Evolutionary conservation across 2,113 vertebrate species (phyloP).

Genomic region (Mormyrus lacerda): DNA sequence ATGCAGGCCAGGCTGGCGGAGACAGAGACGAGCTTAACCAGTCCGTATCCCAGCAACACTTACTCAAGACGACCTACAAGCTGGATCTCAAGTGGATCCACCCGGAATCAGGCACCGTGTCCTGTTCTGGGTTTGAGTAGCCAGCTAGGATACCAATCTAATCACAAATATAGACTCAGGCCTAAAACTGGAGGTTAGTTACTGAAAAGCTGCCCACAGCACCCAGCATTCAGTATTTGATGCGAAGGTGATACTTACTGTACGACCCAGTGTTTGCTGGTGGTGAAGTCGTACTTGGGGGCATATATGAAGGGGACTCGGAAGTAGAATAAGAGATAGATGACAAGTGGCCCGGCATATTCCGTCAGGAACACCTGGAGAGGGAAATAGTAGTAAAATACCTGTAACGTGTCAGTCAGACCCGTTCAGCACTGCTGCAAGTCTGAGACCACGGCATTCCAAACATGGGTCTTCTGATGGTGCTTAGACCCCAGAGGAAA

Average conservation of each 20-base stretch:
- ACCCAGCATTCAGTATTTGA: not conserved
- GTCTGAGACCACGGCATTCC: not conserved
- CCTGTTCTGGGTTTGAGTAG: not conserved
- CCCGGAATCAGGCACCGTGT: not conserved
- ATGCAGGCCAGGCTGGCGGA: slow-evolving; percentile 75
- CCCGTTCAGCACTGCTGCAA: not conserved
- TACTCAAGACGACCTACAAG: slow-evolving; percentile 7
- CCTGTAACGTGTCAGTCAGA: not conserved
- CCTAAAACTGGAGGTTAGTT: not conserved
- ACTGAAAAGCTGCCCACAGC: not conserved
- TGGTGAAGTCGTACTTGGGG: slow-evolving; percentile 78
- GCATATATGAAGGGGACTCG: slow-evolving; percentile 83
- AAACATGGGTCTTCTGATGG: not conserved
- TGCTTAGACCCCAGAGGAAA: not conserved
- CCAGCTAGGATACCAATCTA: not conserved
- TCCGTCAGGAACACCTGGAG: slow-evolving; percentile 82
- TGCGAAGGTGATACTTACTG: slow-evolving; percentile 63
- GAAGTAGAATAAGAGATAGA: slow-evolving; percentile 89
- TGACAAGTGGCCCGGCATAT: slow-evolving; percentile 78
- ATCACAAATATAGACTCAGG: not conserved
- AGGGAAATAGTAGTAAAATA: not conserved
- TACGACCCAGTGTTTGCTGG: slow-evolving; percentile 83
- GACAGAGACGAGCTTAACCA: slow-evolving; percentile 13
- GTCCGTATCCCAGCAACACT: not conserved
- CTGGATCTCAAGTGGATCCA: not conserved